These are phyloP conservation scores for Hippocampus zosterae DNA, from an alignment of 2,113 vertebrate species.

Conservation along the genomic window DNA sequence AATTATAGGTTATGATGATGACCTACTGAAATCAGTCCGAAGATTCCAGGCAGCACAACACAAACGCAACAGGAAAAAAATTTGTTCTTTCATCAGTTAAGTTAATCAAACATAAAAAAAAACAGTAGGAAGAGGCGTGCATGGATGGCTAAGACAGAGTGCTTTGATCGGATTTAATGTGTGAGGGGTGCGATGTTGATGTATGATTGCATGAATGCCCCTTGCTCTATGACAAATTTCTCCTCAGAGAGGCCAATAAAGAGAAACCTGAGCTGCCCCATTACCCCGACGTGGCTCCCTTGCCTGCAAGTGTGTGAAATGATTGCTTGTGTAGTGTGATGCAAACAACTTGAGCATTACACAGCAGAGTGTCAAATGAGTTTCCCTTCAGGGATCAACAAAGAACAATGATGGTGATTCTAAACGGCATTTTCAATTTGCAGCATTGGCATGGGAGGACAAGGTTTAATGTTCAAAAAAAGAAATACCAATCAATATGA, in stretches of 20 bases:
- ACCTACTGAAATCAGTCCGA: neutral
- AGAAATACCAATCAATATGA: too few species aligned
- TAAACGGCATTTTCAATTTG: neutral
- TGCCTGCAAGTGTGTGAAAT: neutral
- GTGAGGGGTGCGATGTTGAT: neutral
- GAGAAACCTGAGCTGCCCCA: neutral
- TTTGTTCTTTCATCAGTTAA: neutral
- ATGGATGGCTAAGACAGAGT: neutral
- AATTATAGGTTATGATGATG: neutral
- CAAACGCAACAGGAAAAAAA: neutral
- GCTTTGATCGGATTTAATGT: neutral
- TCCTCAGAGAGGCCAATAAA: neutral
- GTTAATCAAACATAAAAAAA: neutral
- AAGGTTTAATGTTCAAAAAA: too few species aligned
- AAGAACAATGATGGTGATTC: neutral
- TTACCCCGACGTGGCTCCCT: neutral
- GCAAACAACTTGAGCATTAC: neutral
- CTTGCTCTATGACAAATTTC: neutral
- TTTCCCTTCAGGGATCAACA: neutral
- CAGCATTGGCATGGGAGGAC: neutral
- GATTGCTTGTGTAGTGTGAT: neutral
- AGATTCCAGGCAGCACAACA: neutral
- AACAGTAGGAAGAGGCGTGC: neutral
- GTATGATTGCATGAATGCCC: neutral
- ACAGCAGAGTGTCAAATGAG: neutral